A percentile compares a stretch with the other conserved stretches of the same genome.
phyloP scores from a whole-genome alignment of 2,797 vertebrate species.

The Masticophis lateralis region DNA sequence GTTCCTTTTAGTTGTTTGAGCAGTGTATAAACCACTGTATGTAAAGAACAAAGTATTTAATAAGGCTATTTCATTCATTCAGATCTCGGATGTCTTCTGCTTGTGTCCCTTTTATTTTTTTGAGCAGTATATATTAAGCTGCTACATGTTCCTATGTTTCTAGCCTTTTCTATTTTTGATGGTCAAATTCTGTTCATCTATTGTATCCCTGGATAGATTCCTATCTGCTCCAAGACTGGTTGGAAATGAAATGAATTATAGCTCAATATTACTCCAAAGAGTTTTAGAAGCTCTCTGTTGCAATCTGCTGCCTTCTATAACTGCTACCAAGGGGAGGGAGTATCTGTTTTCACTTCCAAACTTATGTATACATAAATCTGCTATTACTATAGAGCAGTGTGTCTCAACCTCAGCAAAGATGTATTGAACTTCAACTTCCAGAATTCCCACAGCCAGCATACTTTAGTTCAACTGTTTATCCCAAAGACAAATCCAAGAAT shows the following conservation, averaged over 20 bases:
- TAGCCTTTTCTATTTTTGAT: background rate
- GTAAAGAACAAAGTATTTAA: too few relatives aligned
- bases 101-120: too few relatives aligned
- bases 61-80: too few relatives aligned
- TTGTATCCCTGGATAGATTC: background rate
- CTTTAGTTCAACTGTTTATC: background rate
- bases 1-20: too few relatives aligned
- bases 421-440: background rate
- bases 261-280: background rate
- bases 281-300: background rate
- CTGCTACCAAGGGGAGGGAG: background rate
- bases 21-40: too few relatives aligned
- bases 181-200: background rate
- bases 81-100: too few relatives aligned
- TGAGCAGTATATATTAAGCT: too few relatives aligned
- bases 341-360: background rate
- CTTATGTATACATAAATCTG: background rate
- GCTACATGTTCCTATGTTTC: background rate
- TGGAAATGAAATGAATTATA: background rate
- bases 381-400: background rate
- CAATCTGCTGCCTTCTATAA: background rate
- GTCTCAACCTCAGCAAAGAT: background rate
- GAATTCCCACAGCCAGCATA: background rate
- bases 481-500: background rate
- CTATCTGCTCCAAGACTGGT: background rate